Percentiles rank a stretch among this genome's conserved stretches.
phyloP scores from a whole-genome alignment of 2,113 vertebrate species.

The Psittacula cyanocephala region DNA sequence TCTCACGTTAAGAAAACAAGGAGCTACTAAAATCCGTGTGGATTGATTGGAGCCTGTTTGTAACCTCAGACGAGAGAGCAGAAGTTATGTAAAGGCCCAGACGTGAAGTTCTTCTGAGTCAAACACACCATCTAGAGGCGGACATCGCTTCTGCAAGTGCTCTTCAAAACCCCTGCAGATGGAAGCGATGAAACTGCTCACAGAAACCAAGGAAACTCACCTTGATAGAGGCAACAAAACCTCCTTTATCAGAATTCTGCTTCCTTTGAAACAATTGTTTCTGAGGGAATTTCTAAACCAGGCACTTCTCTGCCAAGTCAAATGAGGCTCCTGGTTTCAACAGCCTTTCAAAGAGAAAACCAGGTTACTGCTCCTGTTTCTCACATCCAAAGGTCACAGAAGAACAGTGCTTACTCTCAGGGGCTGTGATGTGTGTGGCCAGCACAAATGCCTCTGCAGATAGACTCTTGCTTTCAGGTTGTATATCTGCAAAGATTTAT shows the following conservation, averaged over 20 bases:
- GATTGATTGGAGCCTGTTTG: not conserved
- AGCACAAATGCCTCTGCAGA: not conserved
- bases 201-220: not conserved
- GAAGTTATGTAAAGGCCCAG: not conserved
- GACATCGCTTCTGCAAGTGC: not conserved
- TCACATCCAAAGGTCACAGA: not conserved
- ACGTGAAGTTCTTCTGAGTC: not conserved
- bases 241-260: not conserved
- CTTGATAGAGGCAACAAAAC: not conserved
- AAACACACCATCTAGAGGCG: constrained; percentile 73
- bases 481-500: not conserved
- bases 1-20: not conserved
- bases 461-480: not conserved
- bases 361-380: not conserved
- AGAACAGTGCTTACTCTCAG: not conserved
- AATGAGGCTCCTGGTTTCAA: not conserved
- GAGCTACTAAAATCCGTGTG: not conserved
- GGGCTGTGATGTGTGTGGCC: not conserved
- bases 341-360: not conserved
- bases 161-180: not conserved
- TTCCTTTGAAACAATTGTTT: not conserved
- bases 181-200: fast-evolving
- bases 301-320: not conserved
- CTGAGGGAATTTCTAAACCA: not conserved
- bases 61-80: not conserved